Base-by-base conservation (phyloP, 1,140 invertebrate species). In the Orius laevigatus region DNA sequence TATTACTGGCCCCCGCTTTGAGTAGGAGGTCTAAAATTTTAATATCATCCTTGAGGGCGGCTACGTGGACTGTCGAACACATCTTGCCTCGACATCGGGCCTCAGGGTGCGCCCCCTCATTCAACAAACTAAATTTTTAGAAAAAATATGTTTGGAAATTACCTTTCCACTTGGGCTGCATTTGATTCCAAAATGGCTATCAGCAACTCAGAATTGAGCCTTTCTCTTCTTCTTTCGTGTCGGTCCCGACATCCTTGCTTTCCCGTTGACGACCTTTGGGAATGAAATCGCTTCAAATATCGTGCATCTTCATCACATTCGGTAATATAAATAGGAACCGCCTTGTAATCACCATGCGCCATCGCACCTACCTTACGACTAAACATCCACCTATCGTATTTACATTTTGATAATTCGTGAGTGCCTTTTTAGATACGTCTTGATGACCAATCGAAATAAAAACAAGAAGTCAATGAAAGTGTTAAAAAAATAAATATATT, bases 121-220 rank as follows among this genome's bases (percentile, higher is more conserved):
- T 61, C 2, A 70, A 55, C 1, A 64, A 53, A 50, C 67, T 70
- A 46, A 10, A 58, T 50, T 46, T 50, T 20, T 8, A 33, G 15
- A n/a, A 20, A 14, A 18, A 43, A 11, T 20, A 15, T n/a, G 14
- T 41, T 41, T 41, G 14, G 10, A 57, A 51, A 47, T 39, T 32
- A 67, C 67, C 59, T 63, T 52, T 66, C 61, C 15, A 66, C 59
- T 47, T 63, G 60, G 25, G 65, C 61, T 1, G 62, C 47, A 45
- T 67, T 54, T 41, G 62, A 59, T 4, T 42, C 19, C 14, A 62
- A 59, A 20, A 67, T 65, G 32, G 65, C 65, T 14, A 63, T 60
- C 5, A 69, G 56, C 3, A 69, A 56, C 43, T 68, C 65, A 1
- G 65, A 66, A 49, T 69, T 68, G 1, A 67, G 59, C 20, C 66